phyloP scores from a whole-genome alignment of 1,140 invertebrate genomes.

The Globodera ellingtonae region DNA sequence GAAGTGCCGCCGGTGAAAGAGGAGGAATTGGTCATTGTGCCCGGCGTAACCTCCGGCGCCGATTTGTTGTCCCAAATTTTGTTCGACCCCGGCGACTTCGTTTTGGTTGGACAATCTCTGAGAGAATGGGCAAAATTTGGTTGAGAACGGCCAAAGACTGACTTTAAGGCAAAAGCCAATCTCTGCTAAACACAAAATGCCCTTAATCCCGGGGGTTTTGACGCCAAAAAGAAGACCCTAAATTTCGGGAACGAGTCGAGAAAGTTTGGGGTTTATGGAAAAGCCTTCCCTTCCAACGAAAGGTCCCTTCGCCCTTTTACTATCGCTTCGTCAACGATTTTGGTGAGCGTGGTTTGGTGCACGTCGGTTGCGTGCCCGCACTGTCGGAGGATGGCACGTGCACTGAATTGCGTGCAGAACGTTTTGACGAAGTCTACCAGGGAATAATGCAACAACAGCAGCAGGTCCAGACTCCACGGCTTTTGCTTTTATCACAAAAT shows the following conservation, averaged over 20 bases:
- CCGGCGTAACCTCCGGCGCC: conserved; percentile 50
- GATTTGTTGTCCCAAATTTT: conserved; percentile 46
- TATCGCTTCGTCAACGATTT: conserved; percentile 54
- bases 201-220: too few relatives aligned
- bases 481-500: too few relatives aligned
- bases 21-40: conserved; percentile 37
- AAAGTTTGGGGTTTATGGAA: too few relatives aligned
- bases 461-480: not conserved
- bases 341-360: conserved; percentile 46
- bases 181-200: too few relatives aligned
- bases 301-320: conserved; percentile 42
- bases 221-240: too few relatives aligned
- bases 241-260: too few relatives aligned
- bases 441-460: conserved; percentile 14
- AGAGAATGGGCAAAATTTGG: too few relatives aligned
- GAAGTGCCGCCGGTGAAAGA: conserved; percentile 3
- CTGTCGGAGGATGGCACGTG: conserved; percentile 33
- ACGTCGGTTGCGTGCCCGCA: conserved; percentile 41
- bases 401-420: conserved; percentile 44
- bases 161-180: too few relatives aligned
- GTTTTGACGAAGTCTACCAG: conserved; percentile 47
- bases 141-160: too few relatives aligned
- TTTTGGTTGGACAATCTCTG: conserved; percentile 17
- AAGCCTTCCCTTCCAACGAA: not conserved
- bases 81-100: conserved; percentile 47